Base-by-base conservation (phyloP, 2,888 invertebrate species). In the Desoria tigrina region DNA sequence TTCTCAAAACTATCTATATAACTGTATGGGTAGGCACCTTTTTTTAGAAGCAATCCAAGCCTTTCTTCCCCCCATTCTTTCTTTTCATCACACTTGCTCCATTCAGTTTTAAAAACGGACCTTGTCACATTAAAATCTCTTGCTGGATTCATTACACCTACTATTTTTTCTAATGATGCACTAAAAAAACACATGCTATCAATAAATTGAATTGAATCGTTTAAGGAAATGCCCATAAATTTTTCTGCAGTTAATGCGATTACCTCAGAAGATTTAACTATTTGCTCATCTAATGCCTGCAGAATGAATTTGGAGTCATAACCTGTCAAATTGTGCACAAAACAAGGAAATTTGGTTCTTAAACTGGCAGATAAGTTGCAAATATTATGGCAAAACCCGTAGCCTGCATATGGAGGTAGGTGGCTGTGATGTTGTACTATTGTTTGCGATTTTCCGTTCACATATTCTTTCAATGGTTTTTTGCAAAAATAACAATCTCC, bases 21-120 rank as follows among this genome's bases (percentile, higher is more conserved):
- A 4, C 58, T 21, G 26, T 74, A 74, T 0, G 70, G 70, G 18
- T 68, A 74, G 7, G 64, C 63, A 1, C 66, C 69, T 60, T 74
- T 74, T 42, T 53, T 50, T 3, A 59, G 42, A 0, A 73, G 24
- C 3, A 64, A 21, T 6, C 50, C 14, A 11, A 57, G 11, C 3
- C 32, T 54, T 21, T 57, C 66, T 1, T 59, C 59, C 23, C 4
- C 39, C 37, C 21, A 42, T 1, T n/a, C 14, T 11, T 23, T 16
- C 42, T 2, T 54, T 0, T 14, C 27, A 21, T 32, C 24, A 57
- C 59, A 71, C n/a, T 55, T n/a, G 26, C 18, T 2, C 32, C n/a
- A 53, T 16, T 7, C 23, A 24, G 21, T 26, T 42, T 42, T 57
- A 23, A 42, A 24, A n/a, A 16, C 23, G 6, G 4, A 7, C 32